These are phyloP conservation scores for Aporrectodea caliginosa DNA, from an alignment of 1,140 invertebrate genomes.

Conservation along the genomic window DNA sequence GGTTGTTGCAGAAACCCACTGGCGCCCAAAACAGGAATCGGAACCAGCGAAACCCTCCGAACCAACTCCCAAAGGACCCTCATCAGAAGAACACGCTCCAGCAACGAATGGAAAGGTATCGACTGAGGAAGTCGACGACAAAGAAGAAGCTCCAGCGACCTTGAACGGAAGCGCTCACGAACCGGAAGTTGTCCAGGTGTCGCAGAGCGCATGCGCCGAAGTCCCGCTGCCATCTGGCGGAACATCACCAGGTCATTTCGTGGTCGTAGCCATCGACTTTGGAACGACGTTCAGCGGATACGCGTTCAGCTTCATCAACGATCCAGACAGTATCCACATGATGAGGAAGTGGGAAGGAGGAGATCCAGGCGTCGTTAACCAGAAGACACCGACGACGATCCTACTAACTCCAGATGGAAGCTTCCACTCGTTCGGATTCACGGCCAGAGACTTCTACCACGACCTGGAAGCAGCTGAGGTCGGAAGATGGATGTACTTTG, in stretches of 20 bases:
- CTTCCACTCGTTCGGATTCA: conserved; percentile 64
- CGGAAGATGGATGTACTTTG: conserved; percentile 62
- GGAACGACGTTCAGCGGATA: conserved; percentile 66
- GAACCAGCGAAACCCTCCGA: too few species aligned
- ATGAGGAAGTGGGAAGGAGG: conserved; percentile 66
- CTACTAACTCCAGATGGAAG: conserved; percentile 60
- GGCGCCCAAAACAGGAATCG: background rate
- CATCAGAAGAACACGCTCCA: too few species aligned
- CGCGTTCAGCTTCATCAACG: conserved; percentile 61
- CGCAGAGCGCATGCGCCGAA: background rate
- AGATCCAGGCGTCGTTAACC: conserved; percentile 63
- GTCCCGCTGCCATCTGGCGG: conserved; percentile 7
- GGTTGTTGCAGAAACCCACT: background rate
- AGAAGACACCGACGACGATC: conserved; percentile 63
- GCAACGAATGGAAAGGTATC: too few species aligned
- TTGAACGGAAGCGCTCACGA: background rate
- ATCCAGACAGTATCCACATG: conserved; percentile 62
- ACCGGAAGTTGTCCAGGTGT: background rate
- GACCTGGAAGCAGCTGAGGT: conserved; percentile 61
- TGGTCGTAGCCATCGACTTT: conserved; percentile 65
- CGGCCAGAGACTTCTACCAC: conserved; percentile 62
- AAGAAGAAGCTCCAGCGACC: too few species aligned
- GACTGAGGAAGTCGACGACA: too few species aligned
- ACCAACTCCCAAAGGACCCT: too few species aligned
- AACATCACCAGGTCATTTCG: conserved; percentile 44